Evolutionary conservation across 2,113 vertebrate genomes (phyloP), one percentile per base, ranked within the genome.

Genomic region (Cyprinodon brontotheroides): DNA sequence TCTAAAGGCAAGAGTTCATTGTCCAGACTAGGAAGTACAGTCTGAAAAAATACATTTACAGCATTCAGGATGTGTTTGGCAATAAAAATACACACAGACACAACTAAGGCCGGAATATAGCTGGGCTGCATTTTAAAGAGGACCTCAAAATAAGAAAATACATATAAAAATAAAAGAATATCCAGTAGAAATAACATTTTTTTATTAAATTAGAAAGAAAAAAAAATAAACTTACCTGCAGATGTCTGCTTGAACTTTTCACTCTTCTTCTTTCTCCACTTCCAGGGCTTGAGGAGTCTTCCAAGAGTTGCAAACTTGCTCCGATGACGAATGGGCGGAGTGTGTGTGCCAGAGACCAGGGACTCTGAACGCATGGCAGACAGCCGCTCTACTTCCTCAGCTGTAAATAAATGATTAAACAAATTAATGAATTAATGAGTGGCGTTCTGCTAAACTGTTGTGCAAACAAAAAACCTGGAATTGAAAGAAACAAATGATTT

Each of bases 201-300:
- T 8, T 2, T 41, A 20, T 57, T 7, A n/a, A 20, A 57, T 57
- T 15, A 73, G 57, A 37, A 78, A 14, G 41, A 48, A 70, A 45
- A 41, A 38, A 38, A 47, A 29, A 70, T 45, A 59, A 74, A 40
- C 1, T 36, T 13, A 99, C 98, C 98, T 89, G 98, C 97, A 61
- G 98, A 99, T 1, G 97, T 98, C 86, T 99, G 98, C 86, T 98
- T 99, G 87, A 99, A 99, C 92, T 97, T 98, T 80, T 99, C 98
- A 0, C 98, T 99, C 95, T 99, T 99, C 95, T 98, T 99, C 96
- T 99, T 99, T 91, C 98, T 96, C 98, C 98, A 99, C 78, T 99
- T 99, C 98, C 98, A 99, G 22, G 98, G 98, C 84, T 99, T 99
- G 92, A 99, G 97, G 85, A 99, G 92, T 79, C 97, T 96, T 45